These are phyloP conservation scores for Nesogale talazaci DNA, from an alignment of 2,113 vertebrate genomes.

Conservation along the genomic window DNA sequence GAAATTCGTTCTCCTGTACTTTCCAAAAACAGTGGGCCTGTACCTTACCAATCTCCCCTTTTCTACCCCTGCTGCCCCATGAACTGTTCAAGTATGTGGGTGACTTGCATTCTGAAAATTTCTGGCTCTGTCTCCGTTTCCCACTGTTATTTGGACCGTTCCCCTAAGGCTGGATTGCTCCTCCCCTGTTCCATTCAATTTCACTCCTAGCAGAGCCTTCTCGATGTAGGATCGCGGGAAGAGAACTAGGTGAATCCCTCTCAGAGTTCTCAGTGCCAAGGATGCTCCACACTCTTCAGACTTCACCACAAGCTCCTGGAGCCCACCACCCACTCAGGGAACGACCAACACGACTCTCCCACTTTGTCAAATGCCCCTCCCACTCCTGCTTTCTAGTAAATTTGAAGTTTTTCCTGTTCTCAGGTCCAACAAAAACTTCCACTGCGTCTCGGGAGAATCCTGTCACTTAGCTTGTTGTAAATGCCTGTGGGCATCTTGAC, in stretches of 20 bases:
- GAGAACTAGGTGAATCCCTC: background rate
- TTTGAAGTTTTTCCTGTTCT: background rate
- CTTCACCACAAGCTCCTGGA: no score
- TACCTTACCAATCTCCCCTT: background rate
- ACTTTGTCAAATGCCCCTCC: background rate
- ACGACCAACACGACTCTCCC: background rate
- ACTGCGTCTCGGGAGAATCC: no score
- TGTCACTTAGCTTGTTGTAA: background rate
- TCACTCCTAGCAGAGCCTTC: background rate
- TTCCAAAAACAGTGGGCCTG: background rate
- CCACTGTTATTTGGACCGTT: background rate
- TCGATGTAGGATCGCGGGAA: background rate
- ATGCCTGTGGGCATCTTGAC: background rate
- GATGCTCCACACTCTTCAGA: background rate
- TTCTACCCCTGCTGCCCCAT: no score
- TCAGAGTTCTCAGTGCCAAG: background rate
- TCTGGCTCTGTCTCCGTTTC: background rate
- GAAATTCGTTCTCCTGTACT: background rate
- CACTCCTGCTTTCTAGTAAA: background rate
- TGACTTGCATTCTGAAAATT: background rate
- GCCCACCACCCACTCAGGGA: background rate
- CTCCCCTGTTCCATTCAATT: background rate
- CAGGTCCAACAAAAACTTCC: background rate
- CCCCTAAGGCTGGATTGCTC: background rate
- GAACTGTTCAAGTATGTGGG: background rate